These are phyloP conservation scores for Hoplias malabaricus DNA, from an alignment of 2,113 vertebrate genomes.

Conservation along the genomic window DNA sequence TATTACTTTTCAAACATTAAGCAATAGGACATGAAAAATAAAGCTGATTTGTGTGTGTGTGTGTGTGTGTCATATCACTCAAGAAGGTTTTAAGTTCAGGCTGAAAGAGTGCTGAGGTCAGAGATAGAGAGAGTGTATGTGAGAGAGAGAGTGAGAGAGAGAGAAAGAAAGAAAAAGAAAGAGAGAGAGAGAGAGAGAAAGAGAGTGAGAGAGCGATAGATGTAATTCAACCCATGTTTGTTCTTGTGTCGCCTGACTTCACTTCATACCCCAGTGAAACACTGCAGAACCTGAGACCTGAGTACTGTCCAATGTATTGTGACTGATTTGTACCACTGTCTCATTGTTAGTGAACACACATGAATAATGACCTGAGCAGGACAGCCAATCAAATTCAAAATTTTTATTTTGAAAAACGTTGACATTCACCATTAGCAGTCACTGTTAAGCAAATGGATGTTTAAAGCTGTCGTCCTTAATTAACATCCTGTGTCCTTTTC, in stretches of 20 bases:
- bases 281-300: too few relatives aligned
- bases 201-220: slow-evolving; percentile 2
- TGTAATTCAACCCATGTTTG: too few relatives aligned
- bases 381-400: too few relatives aligned
- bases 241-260: neutral
- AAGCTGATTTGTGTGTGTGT: neutral
- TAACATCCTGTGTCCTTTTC: neutral
- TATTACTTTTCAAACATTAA: too few relatives aligned
- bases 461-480: slow-evolving; percentile 1
- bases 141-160: neutral
- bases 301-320: too few relatives aligned
- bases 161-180: neutral
- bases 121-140: slow-evolving; percentile 3
- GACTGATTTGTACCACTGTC: too few relatives aligned
- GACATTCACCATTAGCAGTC: neutral
- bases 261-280: neutral
- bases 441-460: neutral
- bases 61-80: slow-evolving; percentile 40
- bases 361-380: too few relatives aligned
- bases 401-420: neutral
- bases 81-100: slow-evolving; percentile 24
- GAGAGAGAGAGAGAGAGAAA: slow-evolving; percentile 10
- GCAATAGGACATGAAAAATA: neutral
- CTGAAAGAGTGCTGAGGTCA: slow-evolving; percentile 24
- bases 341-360: too few relatives aligned